Percentiles rank a stretch among this genome's conserved stretches.
phyloP scores from a whole-genome alignment of 2,888 invertebrate genomes.

The Nymphalis polychloros region DNA sequence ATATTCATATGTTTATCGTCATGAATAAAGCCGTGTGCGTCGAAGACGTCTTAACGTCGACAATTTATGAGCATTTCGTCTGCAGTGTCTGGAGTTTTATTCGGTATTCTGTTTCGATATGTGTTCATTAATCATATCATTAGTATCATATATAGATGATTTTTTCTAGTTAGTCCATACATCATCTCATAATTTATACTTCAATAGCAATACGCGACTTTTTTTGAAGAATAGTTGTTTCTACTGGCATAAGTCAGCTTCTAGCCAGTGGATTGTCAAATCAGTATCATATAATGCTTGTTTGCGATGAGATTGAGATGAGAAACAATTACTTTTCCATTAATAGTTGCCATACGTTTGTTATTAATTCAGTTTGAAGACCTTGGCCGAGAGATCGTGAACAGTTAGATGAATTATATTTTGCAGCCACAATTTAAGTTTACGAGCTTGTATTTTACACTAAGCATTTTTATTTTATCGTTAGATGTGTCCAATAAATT shows the following conservation, averaged over 20 bases:
- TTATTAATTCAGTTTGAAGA: slow-evolving; percentile 12
- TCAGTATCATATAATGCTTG: too few relatives aligned
- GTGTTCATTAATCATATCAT: neutral
- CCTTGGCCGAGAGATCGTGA: slow-evolving; percentile 27
- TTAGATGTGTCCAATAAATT: slow-evolving; percentile 35
- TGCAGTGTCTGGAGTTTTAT: slow-evolving; percentile 9
- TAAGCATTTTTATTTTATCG: slow-evolving; percentile 29
- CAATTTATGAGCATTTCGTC: slow-evolving; percentile 24
- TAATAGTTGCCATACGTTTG: neutral
- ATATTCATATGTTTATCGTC: neutral
- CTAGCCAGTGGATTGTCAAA: too few relatives aligned
- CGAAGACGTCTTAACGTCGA: slow-evolving; percentile 11
- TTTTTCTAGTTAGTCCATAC: too few relatives aligned
- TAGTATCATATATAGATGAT: neutral
- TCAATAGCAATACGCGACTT: too few relatives aligned
- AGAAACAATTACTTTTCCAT: too few relatives aligned
- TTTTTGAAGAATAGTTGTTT: too few relatives aligned
- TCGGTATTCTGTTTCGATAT: neutral
- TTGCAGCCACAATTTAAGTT: slow-evolving; percentile 30
- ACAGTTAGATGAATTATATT: slow-evolving; percentile 18
- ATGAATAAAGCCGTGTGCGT: neutral
- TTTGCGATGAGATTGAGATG: too few relatives aligned
- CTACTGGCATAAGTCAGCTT: too few relatives aligned
- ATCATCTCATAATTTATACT: too few relatives aligned
- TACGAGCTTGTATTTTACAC: slow-evolving; percentile 31